Percentiles rank a stretch among this genome's conserved stretches.
Conservation (phyloP, 2,797 vertebrate species). For the Silurus lanzhouensis region DNA sequence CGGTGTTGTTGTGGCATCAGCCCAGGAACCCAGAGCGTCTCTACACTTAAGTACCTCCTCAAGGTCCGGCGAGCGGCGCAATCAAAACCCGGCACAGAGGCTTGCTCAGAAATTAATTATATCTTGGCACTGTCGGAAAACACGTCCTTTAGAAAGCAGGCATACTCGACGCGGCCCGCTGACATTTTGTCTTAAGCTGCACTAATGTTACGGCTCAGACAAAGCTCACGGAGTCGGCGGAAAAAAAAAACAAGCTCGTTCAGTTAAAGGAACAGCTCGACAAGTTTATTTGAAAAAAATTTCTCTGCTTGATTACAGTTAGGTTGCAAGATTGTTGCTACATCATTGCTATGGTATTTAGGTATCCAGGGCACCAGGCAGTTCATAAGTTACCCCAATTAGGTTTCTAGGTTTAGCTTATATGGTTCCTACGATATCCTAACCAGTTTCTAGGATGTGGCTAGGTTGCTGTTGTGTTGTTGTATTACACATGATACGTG, state of each 20-base stretch:
- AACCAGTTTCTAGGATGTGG: neutral
- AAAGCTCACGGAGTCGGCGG: neutral
- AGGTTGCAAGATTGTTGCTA: neutral
- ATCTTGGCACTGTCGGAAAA: conserved; percentile 14
- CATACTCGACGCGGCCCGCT: neutral
- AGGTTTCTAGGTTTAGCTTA: neutral
- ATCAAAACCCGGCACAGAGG: conserved; percentile 18
- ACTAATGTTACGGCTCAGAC: neutral
- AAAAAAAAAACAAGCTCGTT: neutral
- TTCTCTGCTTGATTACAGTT: neutral
- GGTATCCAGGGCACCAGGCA: neutral
- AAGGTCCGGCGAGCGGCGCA: conserved; percentile 2
- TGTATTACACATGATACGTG: neutral
- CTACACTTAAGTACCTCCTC: conserved; percentile 39
- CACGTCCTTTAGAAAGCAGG: neutral
- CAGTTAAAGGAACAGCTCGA: neutral
- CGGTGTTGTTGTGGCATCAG: neutral
- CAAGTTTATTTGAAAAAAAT: no score
- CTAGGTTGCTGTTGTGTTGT: neutral
- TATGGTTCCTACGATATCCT: neutral
- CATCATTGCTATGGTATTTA: neutral
- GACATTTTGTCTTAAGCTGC: conserved; percentile 7
- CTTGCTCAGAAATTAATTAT: conserved; percentile 22
- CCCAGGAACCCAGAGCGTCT: conserved; percentile 6
- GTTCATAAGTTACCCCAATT: no score